A percentile compares a stretch with the other conserved stretches of the same genome.
Evolutionary conservation across 2,113 vertebrate genomes (phyloP).

Genomic region (Empidonax alnorum): DNA sequence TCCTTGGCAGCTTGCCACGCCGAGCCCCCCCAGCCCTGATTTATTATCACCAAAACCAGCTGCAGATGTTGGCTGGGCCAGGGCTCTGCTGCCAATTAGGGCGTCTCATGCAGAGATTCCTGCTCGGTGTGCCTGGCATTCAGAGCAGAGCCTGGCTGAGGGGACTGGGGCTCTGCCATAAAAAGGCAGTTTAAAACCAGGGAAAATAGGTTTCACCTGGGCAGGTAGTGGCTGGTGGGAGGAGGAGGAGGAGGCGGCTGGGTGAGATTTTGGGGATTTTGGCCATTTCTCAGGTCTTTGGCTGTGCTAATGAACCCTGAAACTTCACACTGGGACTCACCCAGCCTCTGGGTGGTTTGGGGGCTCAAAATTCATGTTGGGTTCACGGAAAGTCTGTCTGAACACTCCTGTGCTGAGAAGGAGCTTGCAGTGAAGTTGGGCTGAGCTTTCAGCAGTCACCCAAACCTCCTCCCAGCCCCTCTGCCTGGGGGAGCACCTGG

Average conservation of each 20-base stretch:
- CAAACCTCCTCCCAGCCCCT: background rate
- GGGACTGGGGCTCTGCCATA: background rate
- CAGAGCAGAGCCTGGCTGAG: background rate
- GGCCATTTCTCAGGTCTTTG: background rate
- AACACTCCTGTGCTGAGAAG: background rate
- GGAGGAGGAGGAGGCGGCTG: background rate
- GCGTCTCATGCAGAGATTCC: constrained; percentile 81
- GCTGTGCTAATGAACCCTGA: background rate
- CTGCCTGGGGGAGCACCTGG: background rate
- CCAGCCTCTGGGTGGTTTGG: background rate
- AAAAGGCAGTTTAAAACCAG: background rate
- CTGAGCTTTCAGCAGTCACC: background rate
- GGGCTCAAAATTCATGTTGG: background rate
- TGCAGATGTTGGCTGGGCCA: constrained; percentile 85
- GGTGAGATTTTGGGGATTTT: background rate
- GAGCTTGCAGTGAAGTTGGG: background rate
- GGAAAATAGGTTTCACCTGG: background rate
- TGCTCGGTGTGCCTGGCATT: constrained; percentile 50
- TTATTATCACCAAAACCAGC: constrained; percentile 89
- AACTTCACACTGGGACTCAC: background rate
- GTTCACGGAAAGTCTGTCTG: background rate
- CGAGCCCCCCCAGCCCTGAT: constrained; percentile 74
- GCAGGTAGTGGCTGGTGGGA: background rate
- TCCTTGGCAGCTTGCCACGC: constrained; percentile 38
- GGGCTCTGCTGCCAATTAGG: constrained; percentile 87